Evolutionary conservation across 2,888 invertebrate genomes (phyloP).

Genomic region (Lycocerus yunnanus): DNA sequence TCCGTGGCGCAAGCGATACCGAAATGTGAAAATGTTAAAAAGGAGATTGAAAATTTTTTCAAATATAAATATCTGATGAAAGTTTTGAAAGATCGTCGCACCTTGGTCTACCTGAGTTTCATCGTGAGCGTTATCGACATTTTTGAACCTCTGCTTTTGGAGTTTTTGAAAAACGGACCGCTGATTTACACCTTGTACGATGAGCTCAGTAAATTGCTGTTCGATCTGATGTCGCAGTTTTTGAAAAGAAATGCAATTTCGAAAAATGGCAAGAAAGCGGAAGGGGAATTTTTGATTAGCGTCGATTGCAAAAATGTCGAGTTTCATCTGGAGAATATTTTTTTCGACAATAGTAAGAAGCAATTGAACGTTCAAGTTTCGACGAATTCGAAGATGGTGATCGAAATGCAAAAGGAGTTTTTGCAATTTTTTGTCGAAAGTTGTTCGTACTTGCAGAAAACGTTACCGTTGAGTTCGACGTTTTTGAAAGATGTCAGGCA

Average conservation of each 20-base stretch:
- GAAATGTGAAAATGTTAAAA: constrained; percentile 18
- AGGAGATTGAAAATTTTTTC: constrained; percentile 10
- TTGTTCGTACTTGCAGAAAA: constrained; percentile 16
- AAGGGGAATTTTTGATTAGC: constrained; percentile 11
- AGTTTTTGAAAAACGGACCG: constrained; percentile 8
- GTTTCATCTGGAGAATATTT: constrained; percentile 12
- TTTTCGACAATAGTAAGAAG: constrained; percentile 7
- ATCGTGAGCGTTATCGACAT: constrained; percentile 6
- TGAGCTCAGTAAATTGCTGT: constrained; percentile 10
- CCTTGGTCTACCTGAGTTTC: constrained; percentile 15
- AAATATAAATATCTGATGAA: constrained; percentile 14
- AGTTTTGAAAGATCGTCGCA: constrained; percentile 13
- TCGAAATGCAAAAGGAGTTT: constrained; percentile 16
- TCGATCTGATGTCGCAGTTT: constrained; percentile 21
- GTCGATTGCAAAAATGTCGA: constrained; percentile 18
- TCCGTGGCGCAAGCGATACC: constrained; percentile 11
- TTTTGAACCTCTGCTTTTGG: constrained; percentile 14
- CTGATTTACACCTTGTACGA: constrained; percentile 9
- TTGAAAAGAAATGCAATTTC: constrained; percentile 12
- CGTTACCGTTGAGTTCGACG: constrained; percentile 10
- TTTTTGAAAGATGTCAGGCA: constrained; percentile 19
- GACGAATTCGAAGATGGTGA: constrained; percentile 5
- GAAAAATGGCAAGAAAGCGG: constrained; percentile 11
- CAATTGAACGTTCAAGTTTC: constrained; percentile 6
- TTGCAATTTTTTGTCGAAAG: constrained; percentile 18